phyloP scores from a whole-genome alignment of 2,888 invertebrate species.

The Drosophila maculinotata region DNA sequence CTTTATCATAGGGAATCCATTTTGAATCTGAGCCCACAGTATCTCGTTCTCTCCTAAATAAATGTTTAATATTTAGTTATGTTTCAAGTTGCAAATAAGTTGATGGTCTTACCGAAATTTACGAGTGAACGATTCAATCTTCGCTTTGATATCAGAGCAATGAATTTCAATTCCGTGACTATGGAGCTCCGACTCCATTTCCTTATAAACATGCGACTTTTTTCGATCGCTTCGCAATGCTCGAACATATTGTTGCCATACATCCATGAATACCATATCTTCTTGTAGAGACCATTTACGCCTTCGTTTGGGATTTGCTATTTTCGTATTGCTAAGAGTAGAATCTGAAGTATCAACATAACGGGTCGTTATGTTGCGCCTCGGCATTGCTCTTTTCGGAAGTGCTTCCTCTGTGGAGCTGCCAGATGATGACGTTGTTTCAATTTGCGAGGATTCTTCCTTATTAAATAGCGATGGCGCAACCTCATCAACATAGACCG shows the following conservation, averaged over 20 bases:
- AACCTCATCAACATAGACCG: slow-evolving; percentile 16
- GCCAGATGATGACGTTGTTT: not conserved
- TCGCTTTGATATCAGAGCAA: slow-evolving; percentile 24
- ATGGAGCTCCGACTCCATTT: slow-evolving; percentile 37
- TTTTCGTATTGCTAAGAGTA: accelerated
- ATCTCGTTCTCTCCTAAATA: slow-evolving; percentile 24
- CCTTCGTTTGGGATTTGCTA: not conserved
- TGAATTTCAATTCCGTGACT: slow-evolving; percentile 14
- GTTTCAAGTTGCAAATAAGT: not conserved
- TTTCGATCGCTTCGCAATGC: slow-evolving; percentile 9
- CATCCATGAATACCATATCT: slow-evolving; percentile 41
- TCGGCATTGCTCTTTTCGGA: not conserved
- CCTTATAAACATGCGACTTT: slow-evolving; percentile 17
- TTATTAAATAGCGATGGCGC: not conserved
- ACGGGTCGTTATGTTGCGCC: not conserved
- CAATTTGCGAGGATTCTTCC: slow-evolving; percentile 5
- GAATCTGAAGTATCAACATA: not conserved
- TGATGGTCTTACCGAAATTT: slow-evolving; percentile 36
- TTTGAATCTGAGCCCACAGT: not conserved
- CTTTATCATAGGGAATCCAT: slow-evolving; percentile 43
- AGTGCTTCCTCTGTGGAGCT: not conserved
- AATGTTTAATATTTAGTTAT: not conserved
- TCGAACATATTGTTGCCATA: slow-evolving; percentile 37
- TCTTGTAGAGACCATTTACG: slow-evolving; percentile 37
- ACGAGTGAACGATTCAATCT: slow-evolving; percentile 43